These are phyloP conservation scores for Tautogolabrus adspersus DNA, from an alignment of 2,113 vertebrate species.

Conservation along the genomic window DNA sequence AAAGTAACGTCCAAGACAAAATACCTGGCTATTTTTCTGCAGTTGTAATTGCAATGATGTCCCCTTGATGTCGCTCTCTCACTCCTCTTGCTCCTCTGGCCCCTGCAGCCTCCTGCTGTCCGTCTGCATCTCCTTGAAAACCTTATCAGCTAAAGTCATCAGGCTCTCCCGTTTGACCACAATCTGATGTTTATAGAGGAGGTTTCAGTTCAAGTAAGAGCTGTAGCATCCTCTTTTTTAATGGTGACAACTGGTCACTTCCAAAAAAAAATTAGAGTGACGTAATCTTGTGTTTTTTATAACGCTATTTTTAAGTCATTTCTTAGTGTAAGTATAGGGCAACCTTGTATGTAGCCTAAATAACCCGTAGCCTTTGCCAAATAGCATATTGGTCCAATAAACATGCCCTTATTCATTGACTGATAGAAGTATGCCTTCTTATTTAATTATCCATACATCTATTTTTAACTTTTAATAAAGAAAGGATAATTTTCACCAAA, in stretches of 20 bases:
- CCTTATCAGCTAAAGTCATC: slow-evolving; percentile 54
- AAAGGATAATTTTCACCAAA: too few species aligned
- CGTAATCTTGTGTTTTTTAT: slow-evolving; percentile 13
- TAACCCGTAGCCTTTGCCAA: background rate
- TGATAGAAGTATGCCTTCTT: too few species aligned
- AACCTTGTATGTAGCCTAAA: background rate
- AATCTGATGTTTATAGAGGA: background rate
- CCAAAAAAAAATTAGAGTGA: slow-evolving; percentile 30
- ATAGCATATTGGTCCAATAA: too few species aligned
- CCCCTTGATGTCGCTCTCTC: slow-evolving; percentile 67
- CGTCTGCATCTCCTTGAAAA: slow-evolving; percentile 39
- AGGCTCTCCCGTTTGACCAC: background rate
- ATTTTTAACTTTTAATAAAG: too few species aligned
- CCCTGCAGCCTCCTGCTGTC: slow-evolving; percentile 35
- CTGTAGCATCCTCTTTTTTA: background rate
- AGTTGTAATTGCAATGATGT: slow-evolving; percentile 37
- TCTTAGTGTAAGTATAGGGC: background rate
- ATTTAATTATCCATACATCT: background rate
- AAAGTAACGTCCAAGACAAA: too few species aligned
- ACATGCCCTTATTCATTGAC: background rate
- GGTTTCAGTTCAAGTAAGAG: slow-evolving; percentile 1
- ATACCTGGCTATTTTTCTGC: background rate
- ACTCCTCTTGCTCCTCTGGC: background rate
- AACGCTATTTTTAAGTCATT: background rate
- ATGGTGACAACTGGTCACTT: background rate